Percentiles rank a stretch among this genome's conserved stretches.
Evolutionary conservation across 2,113 vertebrate genomes (phyloP).

Genomic region (Percopsis transmontana): DNA sequence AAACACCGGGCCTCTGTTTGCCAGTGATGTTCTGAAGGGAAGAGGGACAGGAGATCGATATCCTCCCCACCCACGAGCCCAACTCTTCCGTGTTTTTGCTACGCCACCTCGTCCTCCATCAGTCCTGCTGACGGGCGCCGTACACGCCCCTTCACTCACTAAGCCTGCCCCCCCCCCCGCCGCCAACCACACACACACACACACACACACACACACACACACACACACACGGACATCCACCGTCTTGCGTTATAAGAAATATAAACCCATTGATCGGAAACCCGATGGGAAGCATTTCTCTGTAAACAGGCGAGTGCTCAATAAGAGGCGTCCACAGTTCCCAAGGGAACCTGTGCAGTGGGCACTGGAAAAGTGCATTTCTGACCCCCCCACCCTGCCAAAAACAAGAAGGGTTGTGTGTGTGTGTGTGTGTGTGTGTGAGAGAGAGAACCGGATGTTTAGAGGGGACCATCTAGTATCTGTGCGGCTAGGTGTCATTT

Average conservation of each 20-base stretch:
- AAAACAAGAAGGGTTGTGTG: slow-evolving; percentile 20
- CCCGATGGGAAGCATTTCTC: slow-evolving; percentile 70
- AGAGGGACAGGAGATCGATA: slow-evolving; percentile 69
- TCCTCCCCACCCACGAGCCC: slow-evolving; percentile 46
- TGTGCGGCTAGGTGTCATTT: slow-evolving; percentile 71
- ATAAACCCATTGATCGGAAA: slow-evolving; percentile 79
- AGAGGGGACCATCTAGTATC: slow-evolving; percentile 29
- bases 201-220: slow-evolving; percentile 25
- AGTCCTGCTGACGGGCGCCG: slow-evolving; percentile 16
- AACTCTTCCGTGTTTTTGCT: slow-evolving; percentile 28
- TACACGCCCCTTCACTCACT: slow-evolving; percentile 20
- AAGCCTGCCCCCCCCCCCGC: slow-evolving; percentile 17
- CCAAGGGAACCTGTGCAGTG: slow-evolving; percentile 29
- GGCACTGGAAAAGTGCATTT: slow-evolving; percentile 25
- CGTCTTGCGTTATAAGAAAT: slow-evolving; percentile 70
- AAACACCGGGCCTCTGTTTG: slow-evolving; percentile 61
- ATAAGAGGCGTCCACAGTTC: slow-evolving; percentile 60
- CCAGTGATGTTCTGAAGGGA: slow-evolving; percentile 61
- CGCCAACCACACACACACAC: slow-evolving; percentile 5
- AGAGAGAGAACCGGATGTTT: background rate
- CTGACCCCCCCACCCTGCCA: background rate
- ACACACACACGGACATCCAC: slow-evolving; percentile 20
- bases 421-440: slow-evolving; percentile 14
- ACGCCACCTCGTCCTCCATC: background rate
- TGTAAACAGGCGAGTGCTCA: slow-evolving; percentile 75